A percentile compares a stretch with the other conserved stretches of the same genome.
phyloP scores from a whole-genome alignment of 2,797 vertebrate species.

The Micrastur ruficollis region DNA sequence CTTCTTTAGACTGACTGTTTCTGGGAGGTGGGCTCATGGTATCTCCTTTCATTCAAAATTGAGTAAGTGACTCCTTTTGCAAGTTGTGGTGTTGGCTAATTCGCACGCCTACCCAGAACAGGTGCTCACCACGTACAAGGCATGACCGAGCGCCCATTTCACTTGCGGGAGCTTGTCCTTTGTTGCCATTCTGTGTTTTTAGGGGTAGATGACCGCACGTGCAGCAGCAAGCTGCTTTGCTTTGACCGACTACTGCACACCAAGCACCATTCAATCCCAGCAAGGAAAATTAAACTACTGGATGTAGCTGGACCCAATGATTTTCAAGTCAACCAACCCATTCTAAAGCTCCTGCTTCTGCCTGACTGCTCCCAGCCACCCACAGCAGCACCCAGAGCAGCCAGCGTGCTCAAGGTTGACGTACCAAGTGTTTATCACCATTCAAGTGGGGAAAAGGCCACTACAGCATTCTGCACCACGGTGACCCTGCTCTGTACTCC shows the following conservation, averaged over 20 bases:
- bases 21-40: too few relatives aligned
- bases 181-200: not conserved
- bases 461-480: not conserved
- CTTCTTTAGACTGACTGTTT: too few relatives aligned
- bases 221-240: not conserved
- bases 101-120: not conserved
- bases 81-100: not conserved
- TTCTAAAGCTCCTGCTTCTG: not conserved
- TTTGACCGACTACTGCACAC: too few relatives aligned
- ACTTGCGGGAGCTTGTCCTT: not conserved
- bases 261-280: not conserved
- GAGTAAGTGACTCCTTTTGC: not conserved
- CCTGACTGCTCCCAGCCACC: not conserved
- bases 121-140: not conserved
- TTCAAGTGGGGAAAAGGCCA: not conserved
- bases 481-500: not conserved
- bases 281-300: not conserved
- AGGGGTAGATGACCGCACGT: fast-evolving
- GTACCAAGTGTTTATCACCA: too few relatives aligned
- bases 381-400: too few relatives aligned
- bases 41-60: not conserved
- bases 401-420: fast-evolving
- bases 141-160: fast-evolving
- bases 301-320: too few relatives aligned
- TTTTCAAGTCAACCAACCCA: not conserved